phyloP scores from a whole-genome alignment of 2,888 invertebrate species.

The Hetaerina titia region DNA sequence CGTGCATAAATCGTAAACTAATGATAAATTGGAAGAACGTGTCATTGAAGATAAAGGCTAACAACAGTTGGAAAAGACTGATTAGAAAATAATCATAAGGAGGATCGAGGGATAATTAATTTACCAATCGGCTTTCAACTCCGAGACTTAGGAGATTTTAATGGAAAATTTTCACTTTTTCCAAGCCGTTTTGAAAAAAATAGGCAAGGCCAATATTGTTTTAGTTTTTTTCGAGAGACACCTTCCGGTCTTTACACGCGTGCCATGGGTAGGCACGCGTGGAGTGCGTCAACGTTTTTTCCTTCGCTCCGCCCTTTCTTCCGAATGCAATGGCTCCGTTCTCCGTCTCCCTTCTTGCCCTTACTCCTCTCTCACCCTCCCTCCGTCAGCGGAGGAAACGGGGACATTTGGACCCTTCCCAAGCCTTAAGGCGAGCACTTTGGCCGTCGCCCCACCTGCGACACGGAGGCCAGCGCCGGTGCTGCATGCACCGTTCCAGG shows the following conservation, averaged over 20 bases:
- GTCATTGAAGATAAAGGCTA: no score
- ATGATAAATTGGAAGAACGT: no score
- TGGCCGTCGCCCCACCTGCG: slow-evolving; percentile 52
- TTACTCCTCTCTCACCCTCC: background rate
- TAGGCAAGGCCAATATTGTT: no score
- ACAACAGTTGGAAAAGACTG: no score
- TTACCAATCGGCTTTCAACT: no score
- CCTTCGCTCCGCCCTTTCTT: background rate
- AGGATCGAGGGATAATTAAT: no score
- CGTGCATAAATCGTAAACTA: no score
- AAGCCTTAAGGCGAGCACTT: slow-evolving; percentile 4
- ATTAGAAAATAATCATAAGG: no score
- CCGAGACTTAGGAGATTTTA: no score
- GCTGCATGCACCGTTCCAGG: slow-evolving; percentile 27
- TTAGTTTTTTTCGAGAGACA: background rate
- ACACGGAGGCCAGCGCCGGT: background rate
- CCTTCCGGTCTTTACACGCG: background rate
- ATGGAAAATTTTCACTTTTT: no score
- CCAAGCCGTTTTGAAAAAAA: no score
- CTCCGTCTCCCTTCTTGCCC: background rate
- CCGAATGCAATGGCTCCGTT: background rate
- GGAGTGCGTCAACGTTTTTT: background rate
- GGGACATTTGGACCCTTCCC: slow-evolving; percentile 24
- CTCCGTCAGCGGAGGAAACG: background rate
- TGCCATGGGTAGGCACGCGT: background rate